Evolutionary conservation across 2,888 invertebrate species (phyloP), one percentile per base, ranked within the genome.

Genomic region (Protodeltote pygarga): DNA sequence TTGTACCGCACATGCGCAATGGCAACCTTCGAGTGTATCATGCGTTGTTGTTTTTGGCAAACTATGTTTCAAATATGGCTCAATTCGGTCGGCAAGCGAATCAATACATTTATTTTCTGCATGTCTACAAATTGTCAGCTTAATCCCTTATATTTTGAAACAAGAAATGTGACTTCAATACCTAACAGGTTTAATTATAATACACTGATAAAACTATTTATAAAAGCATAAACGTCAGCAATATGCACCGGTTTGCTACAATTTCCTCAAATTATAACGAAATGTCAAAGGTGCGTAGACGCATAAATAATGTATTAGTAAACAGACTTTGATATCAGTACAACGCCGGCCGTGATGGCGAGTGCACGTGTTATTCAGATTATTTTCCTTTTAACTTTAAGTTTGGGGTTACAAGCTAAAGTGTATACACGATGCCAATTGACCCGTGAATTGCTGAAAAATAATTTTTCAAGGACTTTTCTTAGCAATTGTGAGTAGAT

Each of bases 401-500:
- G 78, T 58, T 64, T 77, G 50, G 55, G 77, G 9, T 64, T 76
- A 19, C 68, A 89, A 34, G 76, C 81, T 1, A 95, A 94, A 90
- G 93, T 94, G 46, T 93, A 94, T 64, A 93, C 94, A 1, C 86
- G 94, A 83, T 96, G 96, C 75, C 94, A 95, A 46, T 89, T 95
- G 42, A 95, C 94, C 9, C 92, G 94, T 49, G 95, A 95, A 76
- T 81, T 96, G 37, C 71, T 94, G 58, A 93, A 93, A 59, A 93
- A 93, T 62, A 93, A 93, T 63, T 94, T 95, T 70, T 93, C 94
- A 58, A 93, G 95, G 78, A 94, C 93, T 21, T 94, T 94, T 71
- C 85, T 96, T 40, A 95, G 95, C 75, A 94, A 95, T 79, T 96
- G 95, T 95, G 83, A 94, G 95, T 94, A 65, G 15, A 35, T 39